These are phyloP conservation scores for Anthonomus grandis DNA, from an alignment of 1,140 invertebrate species.

Conservation along the genomic window DNA sequence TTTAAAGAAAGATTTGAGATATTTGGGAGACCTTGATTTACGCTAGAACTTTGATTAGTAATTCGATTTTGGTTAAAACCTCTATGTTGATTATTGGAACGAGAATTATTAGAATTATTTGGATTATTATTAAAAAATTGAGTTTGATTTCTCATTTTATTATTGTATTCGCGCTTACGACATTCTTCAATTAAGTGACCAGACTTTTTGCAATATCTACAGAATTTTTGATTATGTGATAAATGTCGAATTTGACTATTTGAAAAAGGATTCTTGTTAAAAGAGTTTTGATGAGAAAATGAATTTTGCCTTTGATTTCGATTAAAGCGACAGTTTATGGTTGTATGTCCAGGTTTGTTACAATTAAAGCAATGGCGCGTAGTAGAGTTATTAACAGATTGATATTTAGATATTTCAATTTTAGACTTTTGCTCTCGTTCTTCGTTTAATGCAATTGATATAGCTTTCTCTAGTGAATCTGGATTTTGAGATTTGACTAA, in stretches of 20 bases:
- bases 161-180: conserved; percentile 17
- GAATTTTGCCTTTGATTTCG: conserved; percentile 1
- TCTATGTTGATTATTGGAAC: too few relatives aligned
- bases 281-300: too few relatives aligned
- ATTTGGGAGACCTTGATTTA: too few relatives aligned
- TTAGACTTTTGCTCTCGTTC: conserved; percentile 33
- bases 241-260: background rate
- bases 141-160: conserved; percentile 1
- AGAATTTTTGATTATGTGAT: conserved; percentile 11
- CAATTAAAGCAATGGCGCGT: conserved; percentile 9
- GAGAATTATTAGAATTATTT: too few relatives aligned
- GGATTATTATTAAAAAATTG: too few relatives aligned
- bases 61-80: too few relatives aligned
- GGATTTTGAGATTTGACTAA: conserved; percentile 18
- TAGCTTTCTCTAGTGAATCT: conserved; percentile 29
- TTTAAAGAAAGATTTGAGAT: conserved; percentile 9
- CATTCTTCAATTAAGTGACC: conserved; percentile 23
- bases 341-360: conserved; percentile 2
- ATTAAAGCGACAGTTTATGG: conserved; percentile 4
- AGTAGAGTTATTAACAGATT: background rate
- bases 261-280: background rate
- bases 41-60: too few relatives aligned
- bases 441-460: conserved; percentile 30
- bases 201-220: conserved; percentile 27
- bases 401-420: conserved; percentile 5